Evolutionary conservation across 2,797 vertebrate genomes (phyloP).

Genomic region (Poeciliopsis infans): DNA sequence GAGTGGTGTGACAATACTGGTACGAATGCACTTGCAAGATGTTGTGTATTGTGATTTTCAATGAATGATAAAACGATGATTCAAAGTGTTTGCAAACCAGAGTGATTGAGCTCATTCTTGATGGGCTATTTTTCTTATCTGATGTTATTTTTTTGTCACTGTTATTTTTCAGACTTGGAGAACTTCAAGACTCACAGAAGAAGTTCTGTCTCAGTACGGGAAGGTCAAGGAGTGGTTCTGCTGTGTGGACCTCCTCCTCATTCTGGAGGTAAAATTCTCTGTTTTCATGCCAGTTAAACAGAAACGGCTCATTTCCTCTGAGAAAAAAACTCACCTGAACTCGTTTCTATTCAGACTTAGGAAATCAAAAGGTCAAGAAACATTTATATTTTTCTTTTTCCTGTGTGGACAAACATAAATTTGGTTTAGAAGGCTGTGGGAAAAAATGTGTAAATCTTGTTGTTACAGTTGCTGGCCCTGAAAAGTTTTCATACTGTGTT

Average conservation of each 20-base stretch:
- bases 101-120: constrained; percentile 8
- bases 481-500: not conserved
- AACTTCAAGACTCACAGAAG: constrained; percentile 92
- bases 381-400: not conserved
- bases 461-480: not conserved
- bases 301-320: not conserved
- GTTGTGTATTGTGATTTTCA: constrained; percentile 42
- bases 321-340: not conserved
- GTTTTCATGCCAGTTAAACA: not conserved
- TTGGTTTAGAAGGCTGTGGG: not conserved
- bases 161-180: constrained; percentile 86
- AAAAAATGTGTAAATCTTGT: not conserved
- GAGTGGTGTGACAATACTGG: not conserved
- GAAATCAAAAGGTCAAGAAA: not conserved
- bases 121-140: constrained; percentile 18
- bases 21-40: not conserved
- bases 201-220: constrained; percentile 91
- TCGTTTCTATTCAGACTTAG: not conserved
- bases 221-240: constrained; percentile 96
- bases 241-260: constrained; percentile 93
- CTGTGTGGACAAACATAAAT: not conserved
- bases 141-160: not conserved
- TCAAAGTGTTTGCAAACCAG: constrained; percentile 8
- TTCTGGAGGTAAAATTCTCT: constrained; percentile 87
- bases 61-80: not conserved